Base-by-base conservation (phyloP, 92 coral and sea anemone species). In the Ricordea florida region DNA sequence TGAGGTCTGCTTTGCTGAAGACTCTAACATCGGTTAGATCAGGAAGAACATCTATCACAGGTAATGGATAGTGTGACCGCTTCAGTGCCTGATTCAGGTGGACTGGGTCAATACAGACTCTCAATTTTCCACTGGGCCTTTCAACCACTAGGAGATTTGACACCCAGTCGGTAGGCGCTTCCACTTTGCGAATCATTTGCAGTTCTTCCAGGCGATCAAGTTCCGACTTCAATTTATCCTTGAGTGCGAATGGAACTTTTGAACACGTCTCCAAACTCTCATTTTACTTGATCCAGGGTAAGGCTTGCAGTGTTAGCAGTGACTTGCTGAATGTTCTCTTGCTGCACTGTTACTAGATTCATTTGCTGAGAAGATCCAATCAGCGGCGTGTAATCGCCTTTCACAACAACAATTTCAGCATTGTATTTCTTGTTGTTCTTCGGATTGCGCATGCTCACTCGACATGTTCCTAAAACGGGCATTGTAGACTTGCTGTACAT, bases 401-500 rank as follows among this genome's bases (percentile, higher is more conserved):
- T 65, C 9, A 79, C 82, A 69, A 84, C 79, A 55, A 62, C 52
- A 61, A 78, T 70, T 21, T 83, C 57, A 10, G 20, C 79, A 20
- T 41, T 36, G 60, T 83, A 48, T 57, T 56, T 55, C 49, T 66
- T 83, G 41, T 27, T 37, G 64, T 76, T 66, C 79, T 83, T 76
- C 5, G 66, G 89, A 57, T 83, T 76, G 55, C 51, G 30, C 62
- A 75, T 66, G 79, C 72, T 57, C 55, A 80, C 55, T 53, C 60
- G 42, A 28, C 66, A 58, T 26, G 76, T 85, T 11, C 81, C 81
- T 27, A 70, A 4, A 22, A 52, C 67, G 28, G 72, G 37, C 73
- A 83, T 76, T 2, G 28, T 60, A 52, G 79, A 57, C 41, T 69
- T 59, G 45, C 56, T 25, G 18, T 59, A 70, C 79, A 71, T 70